Conservation (phyloP, 1,140 invertebrate genomes). For the Aricia agestis region DNA sequence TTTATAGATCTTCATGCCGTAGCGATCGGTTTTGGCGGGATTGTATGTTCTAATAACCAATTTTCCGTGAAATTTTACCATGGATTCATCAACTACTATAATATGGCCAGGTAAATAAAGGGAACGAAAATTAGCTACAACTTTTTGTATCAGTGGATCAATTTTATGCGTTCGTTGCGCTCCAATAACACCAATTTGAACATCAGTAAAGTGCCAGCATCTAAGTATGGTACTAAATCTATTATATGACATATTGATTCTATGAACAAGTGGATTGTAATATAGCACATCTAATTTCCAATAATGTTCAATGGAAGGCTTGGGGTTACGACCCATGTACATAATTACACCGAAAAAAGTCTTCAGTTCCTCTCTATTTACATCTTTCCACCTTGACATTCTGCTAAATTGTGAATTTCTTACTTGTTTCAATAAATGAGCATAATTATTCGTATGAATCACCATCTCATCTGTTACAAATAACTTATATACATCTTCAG, state of each 20-base stretch:
- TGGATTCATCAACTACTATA: conserved; percentile 33
- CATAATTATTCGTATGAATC: conserved; percentile 30
- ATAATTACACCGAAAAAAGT: conserved; percentile 33
- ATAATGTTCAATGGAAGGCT: conserved; percentile 33
- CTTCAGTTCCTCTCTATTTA: conserved; percentile 32
- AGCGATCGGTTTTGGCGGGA: conserved; percentile 22
- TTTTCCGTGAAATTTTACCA: conserved; percentile 32
- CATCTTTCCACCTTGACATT: conserved; percentile 32
- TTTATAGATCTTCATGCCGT: conserved; percentile 33
- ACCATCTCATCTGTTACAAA: not conserved
- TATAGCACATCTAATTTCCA: conserved; percentile 31
- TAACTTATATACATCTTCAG: no score
- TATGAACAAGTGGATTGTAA: conserved; percentile 30
- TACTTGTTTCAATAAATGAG: conserved; percentile 26
- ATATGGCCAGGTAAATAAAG: conserved; percentile 27
- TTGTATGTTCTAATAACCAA: conserved; percentile 26
- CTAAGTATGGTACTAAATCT: conserved; percentile 28
- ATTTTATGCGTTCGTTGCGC: conserved; percentile 30
- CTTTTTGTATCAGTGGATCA: conserved; percentile 29
- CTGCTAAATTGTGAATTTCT: conserved; percentile 25
- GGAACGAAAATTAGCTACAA: conserved; percentile 26
- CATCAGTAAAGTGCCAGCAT: conserved; percentile 31
- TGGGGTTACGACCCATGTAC: conserved; percentile 32
- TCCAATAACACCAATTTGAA: conserved; percentile 29
- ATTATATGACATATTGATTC: conserved; percentile 34